phyloP scores from a whole-genome alignment of 2,113 vertebrate genomes.

The Cyanistes caeruleus region DNA sequence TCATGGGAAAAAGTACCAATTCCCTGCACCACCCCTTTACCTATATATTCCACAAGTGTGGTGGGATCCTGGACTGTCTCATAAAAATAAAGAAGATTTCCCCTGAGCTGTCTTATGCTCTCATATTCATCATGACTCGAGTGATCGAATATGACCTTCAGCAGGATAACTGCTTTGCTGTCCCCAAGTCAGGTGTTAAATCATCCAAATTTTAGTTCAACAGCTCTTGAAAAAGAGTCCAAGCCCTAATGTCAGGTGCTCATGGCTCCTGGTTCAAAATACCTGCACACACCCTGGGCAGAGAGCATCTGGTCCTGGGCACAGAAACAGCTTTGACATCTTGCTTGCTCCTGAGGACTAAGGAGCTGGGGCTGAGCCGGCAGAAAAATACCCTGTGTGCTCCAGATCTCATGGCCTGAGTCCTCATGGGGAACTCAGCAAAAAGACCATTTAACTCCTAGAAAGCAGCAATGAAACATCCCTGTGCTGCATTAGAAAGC shows the following conservation, averaged over 20 bases:
- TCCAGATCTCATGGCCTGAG: neutral
- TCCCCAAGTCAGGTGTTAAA: neutral
- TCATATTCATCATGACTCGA: neutral
- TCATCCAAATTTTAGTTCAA: neutral
- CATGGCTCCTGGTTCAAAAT: neutral
- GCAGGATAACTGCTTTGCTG: neutral
- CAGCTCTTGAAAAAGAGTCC: neutral
- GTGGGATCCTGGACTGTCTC: neutral
- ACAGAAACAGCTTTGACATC: neutral
- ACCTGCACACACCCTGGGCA: neutral
- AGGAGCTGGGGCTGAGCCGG: neutral
- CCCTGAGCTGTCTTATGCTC: neutral
- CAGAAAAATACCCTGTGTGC: neutral
- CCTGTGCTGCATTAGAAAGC: neutral
- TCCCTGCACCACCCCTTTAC: neutral
- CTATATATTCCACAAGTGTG: neutral
- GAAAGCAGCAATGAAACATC: neutral
- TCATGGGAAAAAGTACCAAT: neutral
- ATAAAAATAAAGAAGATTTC: neutral
- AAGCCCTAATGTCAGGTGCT: neutral
- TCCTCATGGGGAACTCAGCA: neutral
- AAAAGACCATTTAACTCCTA: neutral
- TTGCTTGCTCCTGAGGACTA: neutral
- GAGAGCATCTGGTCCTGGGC: neutral
- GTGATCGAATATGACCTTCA: neutral